Evolutionary conservation across 2,888 invertebrate species (phyloP), one percentile per base, ranked within the genome.

Genomic region (Drosophila pullipes): DNA sequence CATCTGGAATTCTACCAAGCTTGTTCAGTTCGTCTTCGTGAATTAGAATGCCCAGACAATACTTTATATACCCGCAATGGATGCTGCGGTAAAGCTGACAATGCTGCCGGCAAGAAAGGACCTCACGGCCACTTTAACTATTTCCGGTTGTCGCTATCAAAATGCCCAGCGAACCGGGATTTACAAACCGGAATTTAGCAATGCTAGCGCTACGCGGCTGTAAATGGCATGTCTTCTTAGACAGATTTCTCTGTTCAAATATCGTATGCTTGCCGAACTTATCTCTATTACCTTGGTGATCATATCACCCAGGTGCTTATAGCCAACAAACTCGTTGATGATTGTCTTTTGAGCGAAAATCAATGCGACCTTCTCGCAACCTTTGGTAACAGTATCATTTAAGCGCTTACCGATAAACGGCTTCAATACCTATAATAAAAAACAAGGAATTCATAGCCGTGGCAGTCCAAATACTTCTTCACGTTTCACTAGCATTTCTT

Each of bases 281-380:
- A 85, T 86, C 6, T 61, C 47, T 5, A 85, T 7, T n/a, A 69
- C 7, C 7, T 74, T 25, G 25, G 25, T 25, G 25, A 25, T 25
- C 93, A 95, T 95, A 66, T 95, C 93, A 0, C 96, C 95, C 92
- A 98, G 95, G 58, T 95, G 94, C 90, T 96, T 94, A 92, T 97
- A 98, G 0, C 98, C 98, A 0, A 97, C 96, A 91, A 98, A 98
- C 92, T 98, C 98, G 90, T 98, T 98, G 11, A 98, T 95, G n/a
- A 97, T 95, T 0, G 97, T 97, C 94, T 99, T 99, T 22, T 97
- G 93, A 0, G 30, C 30, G 30, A 30, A 0, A 30, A 30, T 30
- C 16, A 95, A 94, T 0, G 96, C 98, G 0, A 98, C 97, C 4
- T 94, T 91, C 68, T 95, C 94, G 81, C 96, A 96, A 78, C 97